Percentiles rank a stretch among this genome's conserved stretches.
Conservation (phyloP, 1,140 invertebrate genomes). For the Antheraea pernyi region DNA sequence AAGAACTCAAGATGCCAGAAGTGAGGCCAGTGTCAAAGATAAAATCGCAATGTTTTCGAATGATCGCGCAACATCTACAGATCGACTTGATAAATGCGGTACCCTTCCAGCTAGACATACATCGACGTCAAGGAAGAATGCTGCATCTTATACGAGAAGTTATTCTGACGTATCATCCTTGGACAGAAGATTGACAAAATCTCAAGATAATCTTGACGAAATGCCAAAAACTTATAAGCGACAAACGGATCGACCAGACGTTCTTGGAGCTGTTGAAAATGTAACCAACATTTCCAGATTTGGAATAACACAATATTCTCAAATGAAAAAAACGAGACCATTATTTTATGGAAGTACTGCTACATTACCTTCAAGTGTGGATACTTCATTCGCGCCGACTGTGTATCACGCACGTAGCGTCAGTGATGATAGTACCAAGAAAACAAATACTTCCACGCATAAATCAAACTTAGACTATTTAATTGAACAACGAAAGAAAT, state of each 20-base stretch:
- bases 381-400: slow-evolving; percentile 42
- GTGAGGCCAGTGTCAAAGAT: slow-evolving; percentile 89
- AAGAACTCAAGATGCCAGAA: slow-evolving; percentile 86
- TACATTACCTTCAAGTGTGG: slow-evolving; percentile 49
- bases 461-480: slow-evolving; percentile 82
- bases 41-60: slow-evolving; percentile 93
- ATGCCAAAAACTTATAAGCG: slow-evolving; percentile 58
- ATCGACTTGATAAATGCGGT: slow-evolving; percentile 71
- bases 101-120: slow-evolving; percentile 70
- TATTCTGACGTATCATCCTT: slow-evolving; percentile 61
- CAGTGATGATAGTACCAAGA: slow-evolving; percentile 70
- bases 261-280: slow-evolving; percentile 57
- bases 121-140: slow-evolving; percentile 58
- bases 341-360: slow-evolving; percentile 72
- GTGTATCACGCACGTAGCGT: slow-evolving; percentile 64
- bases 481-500: slow-evolving; percentile 89
- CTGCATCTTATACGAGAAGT: slow-evolving; percentile 45
- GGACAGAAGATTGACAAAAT: slow-evolving; percentile 69
- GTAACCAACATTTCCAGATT: slow-evolving; percentile 13
- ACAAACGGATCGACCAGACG: slow-evolving; percentile 63
- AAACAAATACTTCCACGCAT: slow-evolving; percentile 56
- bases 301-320: slow-evolving; percentile 19
- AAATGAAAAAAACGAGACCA: slow-evolving; percentile 53
- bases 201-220: slow-evolving; percentile 73
- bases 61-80: slow-evolving; percentile 70